These are phyloP conservation scores for Apoda limacodes DNA, from an alignment of 2,888 invertebrate genomes.

Conservation along the genomic window DNA sequence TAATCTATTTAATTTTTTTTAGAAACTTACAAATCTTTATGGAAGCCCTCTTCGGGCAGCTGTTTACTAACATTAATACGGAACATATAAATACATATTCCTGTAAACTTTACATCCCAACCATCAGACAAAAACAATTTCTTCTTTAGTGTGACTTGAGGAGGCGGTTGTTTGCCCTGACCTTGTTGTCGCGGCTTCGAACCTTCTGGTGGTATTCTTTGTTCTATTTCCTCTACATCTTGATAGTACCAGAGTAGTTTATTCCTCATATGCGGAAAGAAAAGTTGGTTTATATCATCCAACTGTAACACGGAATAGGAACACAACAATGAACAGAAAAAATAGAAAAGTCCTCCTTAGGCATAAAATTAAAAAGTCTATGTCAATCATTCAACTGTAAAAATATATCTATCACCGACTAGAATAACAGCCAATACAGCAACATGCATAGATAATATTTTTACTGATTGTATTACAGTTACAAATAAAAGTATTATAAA, in stretches of 20 bases:
- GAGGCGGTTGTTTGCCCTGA: slow-evolving; percentile 54
- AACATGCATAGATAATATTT: too few relatives aligned
- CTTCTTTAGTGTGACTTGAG: slow-evolving; percentile 71
- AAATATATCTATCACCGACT: too few relatives aligned
- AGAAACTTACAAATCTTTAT: slow-evolving; percentile 79
- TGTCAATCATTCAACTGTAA: too few relatives aligned
- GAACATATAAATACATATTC: slow-evolving; percentile 88
- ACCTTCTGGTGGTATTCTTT: slow-evolving; percentile 53
- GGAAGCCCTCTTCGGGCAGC: slow-evolving; percentile 92
- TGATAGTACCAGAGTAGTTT: slow-evolving; percentile 92
- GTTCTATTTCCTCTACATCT: slow-evolving; percentile 80
- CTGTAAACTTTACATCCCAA: slow-evolving; percentile 83
- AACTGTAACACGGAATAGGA: slow-evolving; percentile 64
- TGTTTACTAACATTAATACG: slow-evolving; percentile 86
- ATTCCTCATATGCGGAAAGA: slow-evolving; percentile 86
- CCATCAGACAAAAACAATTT: slow-evolving; percentile 89
- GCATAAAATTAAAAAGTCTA: too few relatives aligned
- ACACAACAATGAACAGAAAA: neutral
- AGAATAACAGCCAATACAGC: too few relatives aligned
- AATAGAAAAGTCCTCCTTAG: too few relatives aligned
- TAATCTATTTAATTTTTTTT: too few relatives aligned
- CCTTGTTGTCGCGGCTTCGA: slow-evolving; percentile 55
- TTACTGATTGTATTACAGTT: too few relatives aligned
- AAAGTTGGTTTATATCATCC: slow-evolving; percentile 89
- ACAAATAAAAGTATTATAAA: too few relatives aligned